These are phyloP conservation scores for Octomys mimax DNA, from an alignment of 2,797 vertebrate genomes.

Conservation along the genomic window DNA sequence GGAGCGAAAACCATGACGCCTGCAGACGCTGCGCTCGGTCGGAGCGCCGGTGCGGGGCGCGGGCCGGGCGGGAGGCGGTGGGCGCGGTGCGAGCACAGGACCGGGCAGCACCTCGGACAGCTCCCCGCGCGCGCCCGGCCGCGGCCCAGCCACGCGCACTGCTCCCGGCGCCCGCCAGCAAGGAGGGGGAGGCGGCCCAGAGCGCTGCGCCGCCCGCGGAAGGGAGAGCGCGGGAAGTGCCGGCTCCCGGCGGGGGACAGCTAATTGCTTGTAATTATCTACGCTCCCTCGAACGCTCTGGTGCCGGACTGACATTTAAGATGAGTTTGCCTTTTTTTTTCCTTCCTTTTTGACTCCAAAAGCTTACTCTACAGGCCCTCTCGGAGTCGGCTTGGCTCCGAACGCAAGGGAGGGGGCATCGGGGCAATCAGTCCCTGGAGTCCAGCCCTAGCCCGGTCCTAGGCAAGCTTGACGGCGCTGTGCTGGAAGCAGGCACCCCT, in stretches of 20 bases:
- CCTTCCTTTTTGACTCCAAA: background rate
- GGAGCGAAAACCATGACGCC: slow-evolving; percentile 87
- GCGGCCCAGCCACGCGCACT: slow-evolving; percentile 73
- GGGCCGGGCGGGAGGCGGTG: background rate
- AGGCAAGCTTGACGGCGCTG: background rate
- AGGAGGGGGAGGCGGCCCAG: slow-evolving; percentile 64
- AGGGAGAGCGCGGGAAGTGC: slow-evolving; percentile 70
- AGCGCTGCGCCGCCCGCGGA: background rate
- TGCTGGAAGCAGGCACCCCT: background rate
- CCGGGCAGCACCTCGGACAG: slow-evolving; percentile 87
- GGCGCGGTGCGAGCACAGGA: background rate
- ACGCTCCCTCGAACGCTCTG: slow-evolving; percentile 65
- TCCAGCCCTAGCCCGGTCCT: background rate
- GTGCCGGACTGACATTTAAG: slow-evolving; percentile 84
- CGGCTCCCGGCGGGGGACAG: slow-evolving; percentile 82
- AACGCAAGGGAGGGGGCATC: background rate
- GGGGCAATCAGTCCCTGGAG: background rate
- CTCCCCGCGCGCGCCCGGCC: slow-evolving; percentile 62
- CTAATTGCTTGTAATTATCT: slow-evolving; percentile 89
- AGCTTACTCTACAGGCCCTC: slow-evolving; percentile 36
- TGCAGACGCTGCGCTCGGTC: slow-evolving; percentile 51
- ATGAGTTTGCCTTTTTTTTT: slow-evolving; percentile 35
- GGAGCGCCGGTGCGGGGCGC: background rate
- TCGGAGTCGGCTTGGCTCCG: background rate
- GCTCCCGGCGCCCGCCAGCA: slow-evolving; percentile 80